Conservation (phyloP, 2,113 vertebrate species). For the Zapus hudsonius region DNA sequence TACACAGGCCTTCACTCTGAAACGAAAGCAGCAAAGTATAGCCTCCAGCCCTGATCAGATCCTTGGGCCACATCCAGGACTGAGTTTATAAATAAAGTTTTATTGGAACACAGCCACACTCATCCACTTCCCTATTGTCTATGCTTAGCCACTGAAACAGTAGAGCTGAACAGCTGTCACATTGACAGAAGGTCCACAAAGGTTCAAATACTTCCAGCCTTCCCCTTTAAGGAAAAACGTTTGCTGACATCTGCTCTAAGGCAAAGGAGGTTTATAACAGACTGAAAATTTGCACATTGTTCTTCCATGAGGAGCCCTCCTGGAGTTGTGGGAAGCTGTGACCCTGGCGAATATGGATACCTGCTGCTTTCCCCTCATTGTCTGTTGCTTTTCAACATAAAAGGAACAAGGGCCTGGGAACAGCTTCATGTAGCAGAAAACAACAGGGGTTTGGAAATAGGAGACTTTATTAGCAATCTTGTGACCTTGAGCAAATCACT, state of each 20-base stretch:
- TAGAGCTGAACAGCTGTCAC: not conserved
- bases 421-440: not conserved
- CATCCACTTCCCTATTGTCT: not conserved
- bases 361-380: not conserved
- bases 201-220: not conserved
- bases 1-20: not conserved
- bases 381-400: not conserved
- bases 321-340: not conserved
- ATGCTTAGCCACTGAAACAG: not conserved
- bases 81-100: slow-evolving; percentile 56
- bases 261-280: not conserved
- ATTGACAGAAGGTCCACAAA: not conserved
- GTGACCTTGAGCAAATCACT: not conserved
- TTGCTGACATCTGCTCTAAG: not conserved
- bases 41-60: not conserved
- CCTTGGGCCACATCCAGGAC: not conserved
- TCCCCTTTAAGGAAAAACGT: not conserved
- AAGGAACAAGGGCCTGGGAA: not conserved
- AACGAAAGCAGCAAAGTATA: not conserved
- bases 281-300: not conserved
- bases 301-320: not conserved
- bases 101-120: not conserved
- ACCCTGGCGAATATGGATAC: not conserved
- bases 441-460: not conserved
- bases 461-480: not conserved